A percentile compares a stretch with the other conserved stretches of the same genome.
Evolutionary conservation across 2,113 vertebrate species (phyloP).

Genomic region (Quiscalus mexicanus): DNA sequence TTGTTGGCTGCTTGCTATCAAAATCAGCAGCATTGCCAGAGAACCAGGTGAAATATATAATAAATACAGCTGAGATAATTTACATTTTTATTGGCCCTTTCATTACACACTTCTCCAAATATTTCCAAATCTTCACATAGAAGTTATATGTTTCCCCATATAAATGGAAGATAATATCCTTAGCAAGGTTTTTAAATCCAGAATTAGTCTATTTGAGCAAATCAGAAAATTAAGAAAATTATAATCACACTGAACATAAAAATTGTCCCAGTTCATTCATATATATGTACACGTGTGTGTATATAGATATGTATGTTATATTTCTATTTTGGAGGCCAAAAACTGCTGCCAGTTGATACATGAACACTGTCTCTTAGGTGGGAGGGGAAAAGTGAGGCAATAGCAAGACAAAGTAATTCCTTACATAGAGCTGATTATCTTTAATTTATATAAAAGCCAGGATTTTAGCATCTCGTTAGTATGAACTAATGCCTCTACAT

Average conservation of each 20-base stretch:
- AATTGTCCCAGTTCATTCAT: background rate
- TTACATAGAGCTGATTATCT: background rate
- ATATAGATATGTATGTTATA: accelerated
- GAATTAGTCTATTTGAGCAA: background rate
- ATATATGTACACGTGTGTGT: accelerated
- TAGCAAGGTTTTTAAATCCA: background rate
- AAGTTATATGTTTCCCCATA: background rate
- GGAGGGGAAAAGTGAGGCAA: background rate
- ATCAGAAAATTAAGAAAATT: background rate
- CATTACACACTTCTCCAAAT: background rate
- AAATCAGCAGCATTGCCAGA: background rate
- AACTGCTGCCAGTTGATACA: background rate
- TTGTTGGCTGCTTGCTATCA: background rate
- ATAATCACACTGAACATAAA: background rate
- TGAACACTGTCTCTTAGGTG: background rate
- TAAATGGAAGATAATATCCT: background rate
- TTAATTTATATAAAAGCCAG: background rate
- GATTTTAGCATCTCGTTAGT: background rate
- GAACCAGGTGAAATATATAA: background rate
- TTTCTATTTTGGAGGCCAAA: background rate
- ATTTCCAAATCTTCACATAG: background rate
- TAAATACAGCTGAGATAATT: background rate
- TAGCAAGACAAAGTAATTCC: background rate
- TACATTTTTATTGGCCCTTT: constrained; percentile 29
- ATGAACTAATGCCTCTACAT: background rate